These are phyloP conservation scores for Parasteatoda lunata DNA, from an alignment of 2,888 invertebrate species.

Conservation along the genomic window DNA sequence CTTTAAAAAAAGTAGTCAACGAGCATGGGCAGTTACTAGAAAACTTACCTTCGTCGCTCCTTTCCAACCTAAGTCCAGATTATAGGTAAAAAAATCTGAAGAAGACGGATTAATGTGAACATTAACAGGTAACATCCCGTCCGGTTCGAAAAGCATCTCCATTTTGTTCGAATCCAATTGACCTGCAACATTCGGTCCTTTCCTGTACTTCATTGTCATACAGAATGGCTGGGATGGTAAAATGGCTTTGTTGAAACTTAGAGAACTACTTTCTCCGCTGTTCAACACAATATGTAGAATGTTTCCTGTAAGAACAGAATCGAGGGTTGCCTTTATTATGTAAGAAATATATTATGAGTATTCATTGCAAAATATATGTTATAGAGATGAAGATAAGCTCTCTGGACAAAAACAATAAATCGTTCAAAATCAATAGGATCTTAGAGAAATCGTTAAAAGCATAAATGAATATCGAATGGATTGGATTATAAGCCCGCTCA, in stretches of 20 bases:
- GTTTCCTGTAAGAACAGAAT: not conserved
- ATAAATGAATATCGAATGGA: too few species aligned
- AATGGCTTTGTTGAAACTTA: not conserved
- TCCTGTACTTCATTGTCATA: not conserved
- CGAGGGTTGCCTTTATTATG: not conserved
- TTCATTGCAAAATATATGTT: not conserved
- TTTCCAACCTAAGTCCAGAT: not conserved
- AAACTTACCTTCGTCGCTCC: not conserved
- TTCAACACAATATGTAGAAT: not conserved
- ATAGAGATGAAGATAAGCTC: too few species aligned
- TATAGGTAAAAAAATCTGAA: not conserved
- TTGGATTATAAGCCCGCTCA: too few species aligned
- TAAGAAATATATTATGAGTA: not conserved
- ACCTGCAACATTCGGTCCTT: not conserved
- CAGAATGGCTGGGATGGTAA: not conserved
- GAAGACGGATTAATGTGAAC: not conserved
- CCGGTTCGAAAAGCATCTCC: not conserved
- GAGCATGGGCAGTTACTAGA: not conserved
- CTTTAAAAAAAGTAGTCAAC: too few species aligned
- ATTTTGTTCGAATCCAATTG: not conserved
- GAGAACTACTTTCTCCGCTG: not conserved
- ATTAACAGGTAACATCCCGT: not conserved
- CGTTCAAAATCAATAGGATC: too few species aligned
- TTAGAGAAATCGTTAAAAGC: too few species aligned
- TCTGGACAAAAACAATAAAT: too few species aligned